Evolutionary conservation across 2,888 invertebrate genomes (phyloP), one percentile per base, ranked within the genome.

Genomic region (Abrostola triplasia): DNA sequence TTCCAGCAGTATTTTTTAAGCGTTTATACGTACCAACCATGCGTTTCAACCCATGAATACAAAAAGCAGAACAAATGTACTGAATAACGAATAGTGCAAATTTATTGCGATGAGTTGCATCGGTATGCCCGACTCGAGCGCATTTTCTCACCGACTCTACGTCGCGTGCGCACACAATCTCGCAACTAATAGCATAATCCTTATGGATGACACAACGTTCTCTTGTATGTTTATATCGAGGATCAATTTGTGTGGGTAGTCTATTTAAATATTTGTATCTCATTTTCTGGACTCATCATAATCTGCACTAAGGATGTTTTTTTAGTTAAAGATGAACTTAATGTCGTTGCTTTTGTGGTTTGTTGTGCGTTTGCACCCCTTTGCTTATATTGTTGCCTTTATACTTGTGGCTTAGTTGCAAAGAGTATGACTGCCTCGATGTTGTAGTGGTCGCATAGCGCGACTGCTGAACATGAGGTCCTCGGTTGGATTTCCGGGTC

Each of bases 151-250:
- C 44, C 58, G 57, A 70, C 40, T 63, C 57, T 57, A 55, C 59
- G 64, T 64, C 64, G 75, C 71, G 71, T 72, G 71, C 71, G 70
- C 58, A 55, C 50, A 49, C 64, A 69, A 74, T 72, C 60, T 74
- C 64, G 70, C 64, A 74, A 60, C 75, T 74, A 72, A 74, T 70
- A 72, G 58, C 70, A 73, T 73, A 73, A 62, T 71, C 70, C 74
- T 57, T 74, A 68, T 35, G 56, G 36, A 69, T 69, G 71, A 70
- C 74, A 44, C 70, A 69, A 74, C 74, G 57, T 73, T 72, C 51
- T 58, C 69, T 61, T 59, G 51, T 73, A 42, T 12, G 70, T 54
- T 68, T 40, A 67, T 65, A 40, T 48, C 38, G 53, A 49, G 50
- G 57, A 58, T 56, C 60, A 54, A 50, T 70, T 55, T 55, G 64